Conservation (phyloP, 1,140 invertebrate species). For the Tachypleus tridentatus region DNA sequence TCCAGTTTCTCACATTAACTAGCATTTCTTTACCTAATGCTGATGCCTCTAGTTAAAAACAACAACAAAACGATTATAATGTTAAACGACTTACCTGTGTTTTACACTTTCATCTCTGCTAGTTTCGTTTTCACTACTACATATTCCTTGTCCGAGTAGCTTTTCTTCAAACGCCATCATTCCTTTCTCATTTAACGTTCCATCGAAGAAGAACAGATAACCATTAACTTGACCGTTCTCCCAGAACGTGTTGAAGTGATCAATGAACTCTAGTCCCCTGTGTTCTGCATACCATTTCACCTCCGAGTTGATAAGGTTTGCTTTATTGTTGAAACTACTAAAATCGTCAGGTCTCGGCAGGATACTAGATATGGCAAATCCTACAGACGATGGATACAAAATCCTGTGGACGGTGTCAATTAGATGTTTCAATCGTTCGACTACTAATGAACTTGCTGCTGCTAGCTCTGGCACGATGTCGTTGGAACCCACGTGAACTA, state of each 20-base stretch:
- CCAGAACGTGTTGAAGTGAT: slow-evolving; percentile 16
- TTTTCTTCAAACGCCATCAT: slow-evolving; percentile 12
- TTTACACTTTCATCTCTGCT: no score
- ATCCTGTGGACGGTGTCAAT: slow-evolving; percentile 4
- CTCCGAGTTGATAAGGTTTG: slow-evolving; percentile 14
- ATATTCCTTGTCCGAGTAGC: slow-evolving; percentile 11
- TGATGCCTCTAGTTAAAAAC: no score
- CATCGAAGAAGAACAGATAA: slow-evolving; percentile 16
- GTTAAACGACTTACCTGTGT: no score
- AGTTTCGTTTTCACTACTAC: slow-evolving; percentile 1
- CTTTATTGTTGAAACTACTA: slow-evolving; percentile 3
- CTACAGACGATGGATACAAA: neutral
- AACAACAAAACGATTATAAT: no score
- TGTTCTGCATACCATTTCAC: slow-evolving; percentile 14
- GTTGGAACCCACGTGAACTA: slow-evolving; percentile 17
- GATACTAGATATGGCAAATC: slow-evolving; percentile 1
- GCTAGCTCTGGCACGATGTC: slow-evolving; percentile 15
- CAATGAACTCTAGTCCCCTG: slow-evolving; percentile 15
- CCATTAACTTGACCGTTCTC: slow-evolving; percentile 10
- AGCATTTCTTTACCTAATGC: no score
- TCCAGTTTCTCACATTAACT: no score
- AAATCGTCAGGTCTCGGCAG: slow-evolving; percentile 1
- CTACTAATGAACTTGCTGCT: slow-evolving; percentile 1
- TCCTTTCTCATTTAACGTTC: slow-evolving; percentile 15
- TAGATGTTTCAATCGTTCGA: slow-evolving; percentile 9